phyloP scores from a whole-genome alignment of 2,888 invertebrate genomes.

The Sesia apiformis region DNA sequence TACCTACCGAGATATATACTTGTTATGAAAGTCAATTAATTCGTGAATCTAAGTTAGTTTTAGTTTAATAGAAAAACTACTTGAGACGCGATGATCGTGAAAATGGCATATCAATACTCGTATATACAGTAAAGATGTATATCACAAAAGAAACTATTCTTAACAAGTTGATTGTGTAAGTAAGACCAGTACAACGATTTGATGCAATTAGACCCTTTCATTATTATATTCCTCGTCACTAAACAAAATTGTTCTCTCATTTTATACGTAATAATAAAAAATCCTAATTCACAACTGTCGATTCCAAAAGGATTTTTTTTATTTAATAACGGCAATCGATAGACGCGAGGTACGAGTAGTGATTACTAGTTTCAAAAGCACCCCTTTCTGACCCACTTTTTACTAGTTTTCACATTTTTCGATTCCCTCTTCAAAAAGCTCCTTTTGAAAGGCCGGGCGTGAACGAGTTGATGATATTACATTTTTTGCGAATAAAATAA shows the following conservation, averaged over 20 bases:
- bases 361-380: constrained; percentile 72
- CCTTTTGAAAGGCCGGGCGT: constrained; percentile 72
- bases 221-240: constrained; percentile 23
- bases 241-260: constrained; percentile 34
- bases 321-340: constrained; percentile 71
- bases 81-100: too few relatives aligned
- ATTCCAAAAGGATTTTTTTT: constrained; percentile 49
- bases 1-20: too few relatives aligned
- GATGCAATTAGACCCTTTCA: constrained; percentile 25
- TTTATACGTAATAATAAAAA: constrained; percentile 43
- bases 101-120: too few relatives aligned
- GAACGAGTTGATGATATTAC: constrained; percentile 76
- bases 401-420: constrained; percentile 67
- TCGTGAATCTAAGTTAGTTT: too few relatives aligned
- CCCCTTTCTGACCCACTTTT: constrained; percentile 75
- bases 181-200: too few relatives aligned
- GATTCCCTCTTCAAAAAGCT: constrained; percentile 62
- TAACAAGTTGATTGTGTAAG: neutral
- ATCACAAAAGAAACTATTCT: neutral
- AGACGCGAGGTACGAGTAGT: constrained; percentile 62
- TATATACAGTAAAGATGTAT: too few relatives aligned
- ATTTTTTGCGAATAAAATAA: constrained; percentile 62
- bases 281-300: constrained; percentile 55
- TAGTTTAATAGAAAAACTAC: too few relatives aligned
- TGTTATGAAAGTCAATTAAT: too few relatives aligned